Evolutionary conservation across 2,113 vertebrate genomes (phyloP).

Genomic region (Camelus bactrianus): DNA sequence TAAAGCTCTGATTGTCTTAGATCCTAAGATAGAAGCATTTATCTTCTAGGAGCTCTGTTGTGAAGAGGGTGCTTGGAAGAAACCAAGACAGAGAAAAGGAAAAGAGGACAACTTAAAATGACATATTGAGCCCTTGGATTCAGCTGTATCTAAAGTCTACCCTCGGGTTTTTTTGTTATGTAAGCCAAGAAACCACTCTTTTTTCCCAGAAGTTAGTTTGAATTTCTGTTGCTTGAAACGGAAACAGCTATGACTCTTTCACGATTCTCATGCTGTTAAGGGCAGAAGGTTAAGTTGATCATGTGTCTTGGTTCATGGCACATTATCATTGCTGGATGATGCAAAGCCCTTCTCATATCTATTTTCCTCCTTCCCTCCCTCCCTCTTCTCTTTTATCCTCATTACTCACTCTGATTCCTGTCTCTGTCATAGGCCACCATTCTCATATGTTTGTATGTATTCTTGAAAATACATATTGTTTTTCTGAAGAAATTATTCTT

Average conservation of each 20-base stretch:
- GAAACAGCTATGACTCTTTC: constrained; percentile 26
- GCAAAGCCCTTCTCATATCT: not conserved
- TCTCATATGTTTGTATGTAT: not conserved
- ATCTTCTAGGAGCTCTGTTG: not conserved
- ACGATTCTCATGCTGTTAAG: not conserved
- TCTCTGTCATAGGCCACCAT: not conserved
- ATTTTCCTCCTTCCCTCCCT: not conserved
- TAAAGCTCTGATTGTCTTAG: not conserved
- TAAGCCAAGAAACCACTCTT: not conserved
- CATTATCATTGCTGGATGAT: not conserved
- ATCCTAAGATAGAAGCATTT: not conserved
- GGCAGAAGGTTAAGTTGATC: not conserved
- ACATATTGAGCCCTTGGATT: not conserved
- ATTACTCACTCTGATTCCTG: not conserved
- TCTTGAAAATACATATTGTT: not conserved
- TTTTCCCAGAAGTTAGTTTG: not conserved
- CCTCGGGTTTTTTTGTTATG: not conserved
- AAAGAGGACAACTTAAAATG: not conserved
- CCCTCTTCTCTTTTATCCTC: not conserved
- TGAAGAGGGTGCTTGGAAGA: not conserved
- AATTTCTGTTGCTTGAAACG: constrained; percentile 31
- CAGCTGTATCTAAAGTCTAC: not conserved
- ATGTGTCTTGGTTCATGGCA: not conserved
- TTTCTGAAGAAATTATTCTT: constrained; percentile 26
- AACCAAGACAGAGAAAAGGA: constrained; percentile 20